Conservation (phyloP, 2,888 invertebrate genomes). For the Dermolepida albohirtum region DNA sequence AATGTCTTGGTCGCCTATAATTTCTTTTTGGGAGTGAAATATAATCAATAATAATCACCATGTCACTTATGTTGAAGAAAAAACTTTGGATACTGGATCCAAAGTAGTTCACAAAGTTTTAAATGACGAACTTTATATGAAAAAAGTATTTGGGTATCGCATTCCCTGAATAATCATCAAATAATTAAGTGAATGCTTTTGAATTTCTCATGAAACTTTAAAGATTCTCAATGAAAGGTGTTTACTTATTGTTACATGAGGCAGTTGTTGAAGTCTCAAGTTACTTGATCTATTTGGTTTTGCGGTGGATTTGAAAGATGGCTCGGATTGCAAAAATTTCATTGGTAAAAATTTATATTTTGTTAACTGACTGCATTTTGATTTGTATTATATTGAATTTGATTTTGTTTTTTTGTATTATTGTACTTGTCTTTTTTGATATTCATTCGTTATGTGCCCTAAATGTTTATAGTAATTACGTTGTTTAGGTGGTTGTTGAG, state of each 20-base stretch:
- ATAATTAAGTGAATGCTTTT: too few relatives aligned
- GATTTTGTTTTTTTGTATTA: slow-evolving; percentile 16
- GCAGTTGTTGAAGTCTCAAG: too few relatives aligned
- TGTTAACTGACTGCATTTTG: neutral
- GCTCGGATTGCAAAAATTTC: slow-evolving; percentile 4
- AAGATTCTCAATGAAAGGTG: too few relatives aligned
- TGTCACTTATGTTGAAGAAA: too few relatives aligned
- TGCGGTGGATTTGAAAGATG: neutral
- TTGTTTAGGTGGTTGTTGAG: slow-evolving; percentile 26
- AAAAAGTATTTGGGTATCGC: neutral
- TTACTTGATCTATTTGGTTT: too few relatives aligned
- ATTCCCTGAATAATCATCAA: too few relatives aligned
- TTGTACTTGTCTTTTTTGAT: slow-evolving; percentile 43
- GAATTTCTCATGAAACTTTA: too few relatives aligned
- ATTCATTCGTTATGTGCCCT: slow-evolving; percentile 43
- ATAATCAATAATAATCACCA: too few relatives aligned
- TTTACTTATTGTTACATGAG: too few relatives aligned
- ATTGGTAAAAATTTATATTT: neutral
- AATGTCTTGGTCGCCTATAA: too few relatives aligned
- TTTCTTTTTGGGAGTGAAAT: too few relatives aligned
- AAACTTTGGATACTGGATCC: slow-evolving; percentile 48
- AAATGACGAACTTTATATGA: too few relatives aligned
- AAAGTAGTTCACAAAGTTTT: slow-evolving; percentile 49
- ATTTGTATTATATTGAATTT: neutral
- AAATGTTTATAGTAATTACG: slow-evolving; percentile 43